Evolutionary conservation across 2,888 invertebrate genomes (phyloP).

Genomic region (Smittia sp.): DNA sequence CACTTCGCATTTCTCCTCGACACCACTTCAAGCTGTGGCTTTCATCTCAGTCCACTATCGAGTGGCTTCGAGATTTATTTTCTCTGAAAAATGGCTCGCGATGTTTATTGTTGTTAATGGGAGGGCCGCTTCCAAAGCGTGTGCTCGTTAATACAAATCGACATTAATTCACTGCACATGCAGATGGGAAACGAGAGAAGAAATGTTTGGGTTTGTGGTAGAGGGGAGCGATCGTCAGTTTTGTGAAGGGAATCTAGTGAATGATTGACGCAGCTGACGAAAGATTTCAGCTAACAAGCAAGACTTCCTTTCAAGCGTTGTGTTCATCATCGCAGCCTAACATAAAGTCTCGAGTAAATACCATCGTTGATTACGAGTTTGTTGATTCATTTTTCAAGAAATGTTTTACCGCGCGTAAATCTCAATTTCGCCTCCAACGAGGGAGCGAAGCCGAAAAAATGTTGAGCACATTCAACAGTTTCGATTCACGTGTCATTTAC

Average conservation of each 20-base stretch:
- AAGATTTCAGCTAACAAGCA: no score
- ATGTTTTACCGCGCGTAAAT: background rate
- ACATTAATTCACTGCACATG: constrained; percentile 27
- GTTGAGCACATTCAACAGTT: constrained; percentile 24
- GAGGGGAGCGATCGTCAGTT: no score
- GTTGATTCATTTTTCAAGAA: background rate
- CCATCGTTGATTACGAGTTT: no score
- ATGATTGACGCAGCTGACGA: no score
- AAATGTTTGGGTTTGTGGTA: background rate
- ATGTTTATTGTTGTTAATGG: constrained; percentile 35
- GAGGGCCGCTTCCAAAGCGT: constrained; percentile 26
- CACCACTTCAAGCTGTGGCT: constrained; percentile 8
- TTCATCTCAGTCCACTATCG: background rate
- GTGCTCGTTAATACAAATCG: constrained; percentile 39
- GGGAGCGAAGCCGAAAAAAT: constrained; percentile 13
- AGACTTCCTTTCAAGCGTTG: no score
- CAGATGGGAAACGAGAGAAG: constrained; percentile 13
- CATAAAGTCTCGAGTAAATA: no score
- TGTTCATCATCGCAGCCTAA: no score
- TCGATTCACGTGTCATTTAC: constrained; percentile 39
- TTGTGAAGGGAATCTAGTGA: no score
- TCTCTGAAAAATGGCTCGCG: constrained; percentile 7
- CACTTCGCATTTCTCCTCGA: constrained; percentile 1
- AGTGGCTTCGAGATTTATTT: background rate
- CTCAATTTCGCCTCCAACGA: background rate